These are phyloP conservation scores for Leptopilina myrica DNA, from an alignment of 2,888 invertebrate genomes.

Conservation along the genomic window DNA sequence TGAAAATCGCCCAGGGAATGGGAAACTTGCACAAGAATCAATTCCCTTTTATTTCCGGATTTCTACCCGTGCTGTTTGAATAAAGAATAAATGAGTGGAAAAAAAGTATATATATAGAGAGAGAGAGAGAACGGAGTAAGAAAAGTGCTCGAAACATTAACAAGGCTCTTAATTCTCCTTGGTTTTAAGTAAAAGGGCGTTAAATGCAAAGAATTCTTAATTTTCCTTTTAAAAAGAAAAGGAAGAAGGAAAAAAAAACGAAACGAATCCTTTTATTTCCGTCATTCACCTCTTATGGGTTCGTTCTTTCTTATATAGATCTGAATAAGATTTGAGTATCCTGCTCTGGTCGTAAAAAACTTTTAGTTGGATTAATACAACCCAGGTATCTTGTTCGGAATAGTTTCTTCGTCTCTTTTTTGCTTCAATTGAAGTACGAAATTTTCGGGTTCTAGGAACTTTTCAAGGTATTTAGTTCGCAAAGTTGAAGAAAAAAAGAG, in stretches of 20 bases:
- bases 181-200: conserved; percentile 66
- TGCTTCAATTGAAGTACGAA: conserved; percentile 2
- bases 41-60: conserved; percentile 17
- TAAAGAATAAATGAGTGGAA: conserved; percentile 38
- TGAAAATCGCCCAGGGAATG: conserved; percentile 25
- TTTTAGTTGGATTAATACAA: conserved; percentile 71
- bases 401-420: conserved; percentile 52
- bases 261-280: no score
- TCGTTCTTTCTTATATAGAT: conserved; percentile 28
- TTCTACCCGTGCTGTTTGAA: conserved; percentile 18
- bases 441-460: conserved; percentile 26
- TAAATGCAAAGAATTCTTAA: conserved; percentile 62
- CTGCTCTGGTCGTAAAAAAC: conserved; percentile 55
- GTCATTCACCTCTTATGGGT: not conserved
- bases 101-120: conserved; percentile 36
- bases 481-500: conserved; percentile 8
- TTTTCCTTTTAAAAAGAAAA: conserved; percentile 20
- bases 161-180: conserved; percentile 68
- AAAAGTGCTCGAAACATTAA: conserved; percentile 62
- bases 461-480: conserved; percentile 21
- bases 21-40: conserved; percentile 26
- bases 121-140: conserved; percentile 51
- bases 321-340: conserved; percentile 13
- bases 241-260: no score
- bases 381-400: conserved; percentile 56